Base-by-base conservation (phyloP, 2,113 vertebrate species). In the Pygoscelis adeliae region DNA sequence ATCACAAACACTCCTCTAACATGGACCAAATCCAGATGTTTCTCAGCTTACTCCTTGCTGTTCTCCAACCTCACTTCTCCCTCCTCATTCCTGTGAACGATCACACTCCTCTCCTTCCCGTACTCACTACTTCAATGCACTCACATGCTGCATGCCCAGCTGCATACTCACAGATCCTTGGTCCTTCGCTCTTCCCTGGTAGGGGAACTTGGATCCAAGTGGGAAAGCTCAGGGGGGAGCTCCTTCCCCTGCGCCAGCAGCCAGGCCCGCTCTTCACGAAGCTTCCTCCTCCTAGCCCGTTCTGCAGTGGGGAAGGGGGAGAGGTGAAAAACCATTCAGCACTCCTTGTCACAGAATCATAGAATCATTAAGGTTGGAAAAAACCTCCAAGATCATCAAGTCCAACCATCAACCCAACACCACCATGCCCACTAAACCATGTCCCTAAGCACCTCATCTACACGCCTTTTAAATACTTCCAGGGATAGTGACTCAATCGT, bases 161-260 rank as follows among this genome's bases (percentile, higher is more conserved):
- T 42, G n/a, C 50, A 76, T 90, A 98, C 99, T 99, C 98, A 99
- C 99, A 99, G 98, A 89, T 99, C 99, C 95, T 99, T 99, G 67
- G 98, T 98, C 96, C 93, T 99, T 89, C 98, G 98, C 38, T 98
- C 98, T 53, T 98, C 98, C 71, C 97, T 98, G 23, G 98, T 83
- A 9, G 99, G 99, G n/a, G 99, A 99, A 40, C 97, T 98, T 7
- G 99, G 98, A 93, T 99, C 99, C 90, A 99, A 93, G 84, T 99
- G 99, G 61, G 99, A 97, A 55, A 99, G 98, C 81, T 99, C 99
- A 22, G 99, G 98, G 4, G 99, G 99, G 2, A 99, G 98, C 26
- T 99, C 99, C 96, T 99, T 99, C 19, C 99, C 99, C 94, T 99
- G 99, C 1, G 99, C 99, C 88, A 99, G 98, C 66, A 99, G 95